Percentiles rank a stretch among this genome's conserved stretches.
Evolutionary conservation across 2,113 vertebrate genomes (phyloP).

Genomic region (Mola mola): DNA sequence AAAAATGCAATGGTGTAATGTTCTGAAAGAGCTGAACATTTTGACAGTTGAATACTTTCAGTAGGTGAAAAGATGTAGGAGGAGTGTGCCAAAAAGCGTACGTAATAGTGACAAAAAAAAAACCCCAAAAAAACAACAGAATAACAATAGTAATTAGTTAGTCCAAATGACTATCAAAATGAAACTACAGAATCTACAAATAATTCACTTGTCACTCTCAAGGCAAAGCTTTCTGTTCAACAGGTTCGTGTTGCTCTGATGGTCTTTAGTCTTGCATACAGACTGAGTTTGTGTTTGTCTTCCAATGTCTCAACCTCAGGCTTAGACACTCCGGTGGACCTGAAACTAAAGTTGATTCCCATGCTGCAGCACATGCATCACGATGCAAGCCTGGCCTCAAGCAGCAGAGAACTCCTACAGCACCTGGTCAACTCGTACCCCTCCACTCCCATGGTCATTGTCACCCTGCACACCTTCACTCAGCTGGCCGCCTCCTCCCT

Average conservation of each 20-base stretch:
- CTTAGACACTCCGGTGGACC: slow-evolving; percentile 93
- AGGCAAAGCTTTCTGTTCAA: neutral
- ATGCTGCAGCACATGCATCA: slow-evolving; percentile 99
- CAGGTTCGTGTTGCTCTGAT: neutral
- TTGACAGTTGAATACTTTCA: too few relatives aligned
- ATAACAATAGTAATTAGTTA: too few relatives aligned
- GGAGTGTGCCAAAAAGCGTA: too few relatives aligned
- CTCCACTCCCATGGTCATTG: slow-evolving; percentile 95
- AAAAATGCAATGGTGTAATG: too few relatives aligned
- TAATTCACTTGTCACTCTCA: neutral
- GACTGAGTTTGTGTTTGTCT: neutral
- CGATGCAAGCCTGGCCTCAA: slow-evolving; percentile 91
- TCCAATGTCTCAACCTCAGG: slow-evolving; percentile 71
- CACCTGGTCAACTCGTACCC: slow-evolving; percentile 94
- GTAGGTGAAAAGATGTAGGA: too few relatives aligned
- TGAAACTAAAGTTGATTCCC: slow-evolving; percentile 97
- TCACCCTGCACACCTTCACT: slow-evolving; percentile 96
- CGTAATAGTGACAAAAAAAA: too few relatives aligned
- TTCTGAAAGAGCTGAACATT: too few relatives aligned
- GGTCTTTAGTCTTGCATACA: neutral
- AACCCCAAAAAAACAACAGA: too few relatives aligned
- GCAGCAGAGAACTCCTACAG: slow-evolving; percentile 92
- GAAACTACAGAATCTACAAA: neutral
- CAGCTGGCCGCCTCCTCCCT: slow-evolving; percentile 94
- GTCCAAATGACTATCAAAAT: too few relatives aligned